These are phyloP conservation scores for Hapalemur alaotrensis DNA, from an alignment of 2,797 vertebrate species.

Conservation along the genomic window DNA sequence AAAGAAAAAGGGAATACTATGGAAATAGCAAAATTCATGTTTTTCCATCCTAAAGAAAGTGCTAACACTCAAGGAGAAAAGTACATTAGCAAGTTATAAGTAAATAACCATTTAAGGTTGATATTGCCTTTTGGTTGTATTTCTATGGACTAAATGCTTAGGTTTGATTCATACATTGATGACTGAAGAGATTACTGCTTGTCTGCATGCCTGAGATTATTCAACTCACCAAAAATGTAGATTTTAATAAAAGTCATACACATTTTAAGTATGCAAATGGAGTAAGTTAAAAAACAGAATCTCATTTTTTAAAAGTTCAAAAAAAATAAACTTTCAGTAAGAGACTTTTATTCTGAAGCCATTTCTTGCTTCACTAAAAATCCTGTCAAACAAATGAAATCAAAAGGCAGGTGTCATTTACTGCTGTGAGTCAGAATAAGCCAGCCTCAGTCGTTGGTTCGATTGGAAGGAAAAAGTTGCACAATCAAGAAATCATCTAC, in stretches of 20 bases:
- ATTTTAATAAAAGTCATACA: neutral
- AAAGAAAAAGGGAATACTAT: neutral
- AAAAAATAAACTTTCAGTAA: neutral
- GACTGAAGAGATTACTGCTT: neutral
- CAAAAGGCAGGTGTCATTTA: neutral
- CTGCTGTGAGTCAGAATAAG: neutral
- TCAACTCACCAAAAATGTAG: neutral
- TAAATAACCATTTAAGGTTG: neutral
- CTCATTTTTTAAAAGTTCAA: neutral
- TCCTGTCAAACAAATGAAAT: neutral
- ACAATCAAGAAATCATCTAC: neutral
- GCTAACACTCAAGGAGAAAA: neutral
- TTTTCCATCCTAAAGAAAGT: neutral
- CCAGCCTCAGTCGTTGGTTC: neutral
- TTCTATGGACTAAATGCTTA: neutral
- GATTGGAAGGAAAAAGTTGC: neutral
- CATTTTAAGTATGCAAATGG: neutral
- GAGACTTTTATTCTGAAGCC: neutral
- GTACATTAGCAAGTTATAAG: neutral
- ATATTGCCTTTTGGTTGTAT: neutral
- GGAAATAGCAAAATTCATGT: neutral
- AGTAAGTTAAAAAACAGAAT: neutral
- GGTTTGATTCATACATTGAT: neutral
- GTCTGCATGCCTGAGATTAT: neutral
- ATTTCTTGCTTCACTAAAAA: conserved; percentile 11